phyloP scores from a whole-genome alignment of 1,140 invertebrate genomes.

The Ruditapes philippinarum region DNA sequence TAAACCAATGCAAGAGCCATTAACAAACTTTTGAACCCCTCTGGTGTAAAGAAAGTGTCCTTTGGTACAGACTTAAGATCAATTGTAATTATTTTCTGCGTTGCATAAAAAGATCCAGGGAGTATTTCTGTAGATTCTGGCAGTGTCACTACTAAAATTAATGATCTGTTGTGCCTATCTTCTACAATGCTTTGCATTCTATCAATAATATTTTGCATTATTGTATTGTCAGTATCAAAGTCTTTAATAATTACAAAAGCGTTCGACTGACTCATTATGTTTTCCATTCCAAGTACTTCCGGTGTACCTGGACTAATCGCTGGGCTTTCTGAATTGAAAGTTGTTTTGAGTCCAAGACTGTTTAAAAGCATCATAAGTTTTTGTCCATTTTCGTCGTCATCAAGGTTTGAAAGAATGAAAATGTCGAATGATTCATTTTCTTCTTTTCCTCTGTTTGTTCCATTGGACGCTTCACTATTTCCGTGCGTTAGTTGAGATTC shows the following conservation, averaged over 20 bases:
- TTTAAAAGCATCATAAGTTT: neutral
- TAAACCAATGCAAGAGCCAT: neutral
- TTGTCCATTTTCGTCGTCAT: neutral
- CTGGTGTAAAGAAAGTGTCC: neutral
- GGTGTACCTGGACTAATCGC: conserved; percentile 1
- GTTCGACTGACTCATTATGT: conserved; percentile 1
- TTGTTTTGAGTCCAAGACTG: neutral
- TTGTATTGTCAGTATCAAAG: neutral
- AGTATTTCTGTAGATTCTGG: neutral
- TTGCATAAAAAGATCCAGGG: neutral
- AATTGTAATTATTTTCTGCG: neutral
- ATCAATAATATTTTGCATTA: neutral
- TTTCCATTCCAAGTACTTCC: neutral
- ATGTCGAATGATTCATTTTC: neutral
- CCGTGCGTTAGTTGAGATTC: neutral
- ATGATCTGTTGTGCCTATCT: neutral
- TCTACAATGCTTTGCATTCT: neutral
- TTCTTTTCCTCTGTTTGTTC: neutral
- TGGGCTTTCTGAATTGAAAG: neutral
- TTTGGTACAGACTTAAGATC: neutral
- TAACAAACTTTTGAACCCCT: neutral
- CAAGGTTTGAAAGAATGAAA: conserved; percentile 9
- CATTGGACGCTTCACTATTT: neutral
- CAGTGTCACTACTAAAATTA: neutral
- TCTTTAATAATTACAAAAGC: neutral